Evolutionary conservation across 2,113 vertebrate species (phyloP).

Genomic region (Halichoeres trimaculatus): DNA sequence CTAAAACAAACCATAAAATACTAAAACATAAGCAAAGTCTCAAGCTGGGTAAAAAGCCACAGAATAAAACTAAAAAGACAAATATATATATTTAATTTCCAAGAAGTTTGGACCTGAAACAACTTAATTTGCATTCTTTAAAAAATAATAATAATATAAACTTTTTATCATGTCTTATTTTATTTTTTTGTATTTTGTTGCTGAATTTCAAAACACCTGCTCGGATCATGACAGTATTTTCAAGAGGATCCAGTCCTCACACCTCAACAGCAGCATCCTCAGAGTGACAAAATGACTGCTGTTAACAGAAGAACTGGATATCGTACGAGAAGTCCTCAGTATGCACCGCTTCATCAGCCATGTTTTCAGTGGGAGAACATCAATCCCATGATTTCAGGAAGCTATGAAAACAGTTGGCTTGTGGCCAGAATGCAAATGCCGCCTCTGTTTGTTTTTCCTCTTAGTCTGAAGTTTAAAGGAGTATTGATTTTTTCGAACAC

Average conservation of each 20-base stretch:
- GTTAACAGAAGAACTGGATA: not conserved
- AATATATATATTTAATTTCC: too few species aligned
- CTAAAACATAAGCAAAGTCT: too few species aligned
- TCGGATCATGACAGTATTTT: not conserved
- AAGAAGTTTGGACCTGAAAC: not conserved
- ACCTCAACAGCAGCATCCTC: not conserved
- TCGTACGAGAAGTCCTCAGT: not conserved
- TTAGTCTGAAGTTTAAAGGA: slow-evolving; percentile 2
- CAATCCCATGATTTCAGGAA: not conserved
- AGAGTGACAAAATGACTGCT: not conserved
- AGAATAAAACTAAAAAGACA: too few species aligned
- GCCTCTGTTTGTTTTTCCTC: slow-evolving; percentile 2
- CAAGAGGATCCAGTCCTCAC: not conserved
- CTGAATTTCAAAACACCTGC: not conserved
- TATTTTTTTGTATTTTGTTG: not conserved
- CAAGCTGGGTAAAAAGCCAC: too few species aligned
- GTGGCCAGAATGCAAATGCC: not conserved
- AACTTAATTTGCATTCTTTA: not conserved
- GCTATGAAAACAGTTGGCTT: not conserved
- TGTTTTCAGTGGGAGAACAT: not conserved
- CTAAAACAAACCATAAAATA: too few species aligned
- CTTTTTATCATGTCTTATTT: too few species aligned
- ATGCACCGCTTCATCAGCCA: too few species aligned
- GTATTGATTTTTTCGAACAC: slow-evolving; percentile 17
- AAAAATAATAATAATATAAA: too few species aligned